Conservation (phyloP, 1,140 invertebrate species). For the Agrilus planipennis region DNA sequence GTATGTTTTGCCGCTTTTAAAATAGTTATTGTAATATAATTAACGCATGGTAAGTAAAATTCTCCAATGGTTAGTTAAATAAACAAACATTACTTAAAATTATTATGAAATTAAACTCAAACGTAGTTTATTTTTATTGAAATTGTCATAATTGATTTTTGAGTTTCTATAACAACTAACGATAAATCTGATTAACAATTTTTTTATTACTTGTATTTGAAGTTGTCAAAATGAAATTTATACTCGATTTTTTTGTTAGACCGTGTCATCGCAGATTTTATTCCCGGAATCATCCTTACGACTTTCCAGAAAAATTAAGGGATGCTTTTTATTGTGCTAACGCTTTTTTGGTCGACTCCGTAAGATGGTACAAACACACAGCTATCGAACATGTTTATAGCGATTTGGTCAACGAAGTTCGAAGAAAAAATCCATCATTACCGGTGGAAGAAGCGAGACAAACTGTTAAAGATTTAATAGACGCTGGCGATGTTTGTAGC, state of each 20-base stretch:
- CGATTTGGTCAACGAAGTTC: conserved; percentile 50
- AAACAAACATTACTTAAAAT: too few species aligned
- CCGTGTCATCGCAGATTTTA: too few species aligned
- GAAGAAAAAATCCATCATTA: conserved; percentile 37
- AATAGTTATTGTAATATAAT: too few species aligned
- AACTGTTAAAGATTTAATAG: conserved; percentile 54
- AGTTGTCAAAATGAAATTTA: not conserved
- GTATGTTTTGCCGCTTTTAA: too few species aligned
- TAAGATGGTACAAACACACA: conserved; percentile 59
- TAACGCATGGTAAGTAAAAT: too few species aligned
- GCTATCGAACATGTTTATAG: conserved; percentile 52
- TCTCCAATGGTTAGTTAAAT: too few species aligned
- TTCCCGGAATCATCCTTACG: conserved; percentile 24
- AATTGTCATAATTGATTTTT: too few species aligned
- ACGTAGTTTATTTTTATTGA: too few species aligned
- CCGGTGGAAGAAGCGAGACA: conserved; percentile 49
- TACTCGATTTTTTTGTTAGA: not conserved
- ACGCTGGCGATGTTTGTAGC: conserved; percentile 62
- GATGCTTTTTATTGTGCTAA: conserved; percentile 46
- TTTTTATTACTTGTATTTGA: not conserved
- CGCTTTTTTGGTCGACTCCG: conserved; percentile 58
- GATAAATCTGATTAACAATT: too few species aligned
- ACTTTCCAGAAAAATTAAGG: conserved; percentile 48
- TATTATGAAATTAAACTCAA: too few species aligned
- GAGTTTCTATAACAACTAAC: not conserved